phyloP scores from a whole-genome alignment of 1,140 invertebrate genomes.

The Coenobita brevimanus region DNA sequence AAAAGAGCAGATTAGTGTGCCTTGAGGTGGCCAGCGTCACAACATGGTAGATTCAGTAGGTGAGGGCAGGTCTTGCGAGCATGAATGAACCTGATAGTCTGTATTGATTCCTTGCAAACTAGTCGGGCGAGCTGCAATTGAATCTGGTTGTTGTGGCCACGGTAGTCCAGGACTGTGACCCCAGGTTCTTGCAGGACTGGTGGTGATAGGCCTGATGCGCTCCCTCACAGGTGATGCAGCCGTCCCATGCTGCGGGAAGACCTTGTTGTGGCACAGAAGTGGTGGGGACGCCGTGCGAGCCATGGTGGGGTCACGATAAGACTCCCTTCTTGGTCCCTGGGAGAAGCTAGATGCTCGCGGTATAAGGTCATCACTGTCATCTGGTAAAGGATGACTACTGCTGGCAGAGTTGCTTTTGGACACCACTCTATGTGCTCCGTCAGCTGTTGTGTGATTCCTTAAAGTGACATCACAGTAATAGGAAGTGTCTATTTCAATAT shows the following conservation, averaged over 20 bases:
- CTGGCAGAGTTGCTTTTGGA: conserved; percentile 9
- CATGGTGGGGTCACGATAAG: background rate
- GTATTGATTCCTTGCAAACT: conserved; percentile 11
- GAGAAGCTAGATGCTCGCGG: conserved; percentile 1
- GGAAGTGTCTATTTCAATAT: too few species aligned
- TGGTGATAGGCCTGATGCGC: background rate
- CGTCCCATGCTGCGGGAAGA: conserved; percentile 35
- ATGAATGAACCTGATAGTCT: conserved; percentile 45
- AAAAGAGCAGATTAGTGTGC: background rate
- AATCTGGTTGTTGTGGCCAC: background rate
- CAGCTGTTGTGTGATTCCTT: background rate
- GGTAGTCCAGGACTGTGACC: background rate
- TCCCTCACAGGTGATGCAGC: background rate
- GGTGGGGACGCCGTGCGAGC: conserved; percentile 28
- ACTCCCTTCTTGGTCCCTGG: conserved; percentile 21
- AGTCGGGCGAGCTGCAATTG: background rate
- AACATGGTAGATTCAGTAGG: conserved; percentile 61
- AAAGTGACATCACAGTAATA: background rate
- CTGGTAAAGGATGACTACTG: background rate
- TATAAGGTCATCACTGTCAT: conserved; percentile 5
- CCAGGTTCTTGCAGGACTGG: background rate
- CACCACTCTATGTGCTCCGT: background rate
- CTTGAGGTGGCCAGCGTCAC: conserved; percentile 44
- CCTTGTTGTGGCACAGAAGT: conserved; percentile 51
- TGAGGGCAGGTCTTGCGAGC: conserved; percentile 39